Evolutionary conservation across 2,888 invertebrate species (phyloP).

Genomic region (Drosophila histrio): DNA sequence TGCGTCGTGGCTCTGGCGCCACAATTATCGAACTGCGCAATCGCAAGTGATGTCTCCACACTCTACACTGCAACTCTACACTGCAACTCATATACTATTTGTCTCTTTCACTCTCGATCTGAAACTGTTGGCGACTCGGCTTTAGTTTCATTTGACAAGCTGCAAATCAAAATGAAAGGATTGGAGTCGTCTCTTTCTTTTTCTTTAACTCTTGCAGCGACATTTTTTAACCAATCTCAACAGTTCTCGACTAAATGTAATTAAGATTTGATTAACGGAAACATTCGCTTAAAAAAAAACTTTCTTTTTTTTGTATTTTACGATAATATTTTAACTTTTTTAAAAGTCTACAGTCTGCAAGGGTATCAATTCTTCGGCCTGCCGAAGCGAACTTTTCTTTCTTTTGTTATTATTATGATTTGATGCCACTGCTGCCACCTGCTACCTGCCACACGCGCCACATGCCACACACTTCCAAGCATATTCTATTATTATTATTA

Average conservation of each 20-base stretch:
- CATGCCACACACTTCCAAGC: conserved; percentile 12
- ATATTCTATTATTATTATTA: conserved; percentile 29
- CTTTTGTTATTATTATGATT: conserved; percentile 9
- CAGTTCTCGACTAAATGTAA: too few species aligned
- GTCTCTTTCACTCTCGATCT: neutral
- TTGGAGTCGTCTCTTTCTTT: conserved; percentile 12
- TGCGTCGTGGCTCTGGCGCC: conserved; percentile 84
- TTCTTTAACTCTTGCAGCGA: neutral
- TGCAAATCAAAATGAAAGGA: conserved; percentile 84
- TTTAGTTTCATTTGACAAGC: conserved; percentile 84
- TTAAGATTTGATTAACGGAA: too few species aligned
- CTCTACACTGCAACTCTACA: neutral
- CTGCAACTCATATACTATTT: neutral
- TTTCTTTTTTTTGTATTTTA: neutral
- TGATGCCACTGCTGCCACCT: conserved; percentile 27
- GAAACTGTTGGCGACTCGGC: conserved; percentile 54
- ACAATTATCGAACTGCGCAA: conserved; percentile 87
- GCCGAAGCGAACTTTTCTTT: neutral
- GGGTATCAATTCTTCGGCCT: neutral
- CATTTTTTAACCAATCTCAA: too few species aligned
- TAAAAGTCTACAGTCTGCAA: neutral
- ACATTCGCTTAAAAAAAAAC: neutral
- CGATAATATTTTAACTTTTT: too few species aligned
- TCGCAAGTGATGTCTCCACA: conserved; percentile 52
- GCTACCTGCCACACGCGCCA: conserved; percentile 18